Evolutionary conservation across 1,140 invertebrate species (phyloP).

Genomic region (Drosophila orena): DNA sequence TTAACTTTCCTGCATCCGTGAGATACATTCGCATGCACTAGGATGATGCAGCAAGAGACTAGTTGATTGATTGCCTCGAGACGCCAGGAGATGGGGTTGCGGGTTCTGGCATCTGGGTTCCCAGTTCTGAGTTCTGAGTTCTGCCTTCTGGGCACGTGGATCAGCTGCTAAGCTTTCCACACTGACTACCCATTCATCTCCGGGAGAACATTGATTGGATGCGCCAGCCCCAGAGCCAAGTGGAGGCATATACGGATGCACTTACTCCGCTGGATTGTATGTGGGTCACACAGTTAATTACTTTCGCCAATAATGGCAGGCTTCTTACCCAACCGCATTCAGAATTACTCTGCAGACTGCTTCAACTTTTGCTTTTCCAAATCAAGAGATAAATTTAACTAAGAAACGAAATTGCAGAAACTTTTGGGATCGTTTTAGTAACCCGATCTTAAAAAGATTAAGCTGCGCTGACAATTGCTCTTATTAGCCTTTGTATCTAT

Average conservation of each 20-base stretch:
- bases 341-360: conserved; percentile 1
- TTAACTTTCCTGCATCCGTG: conserved; percentile 51
- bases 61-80: conserved; percentile 58
- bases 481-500: too few relatives aligned
- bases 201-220: conserved; percentile 64
- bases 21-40: conserved; percentile 24
- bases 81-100: neutral
- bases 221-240: conserved; percentile 4
- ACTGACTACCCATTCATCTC: conserved; percentile 61
- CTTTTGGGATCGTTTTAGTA: too few relatives aligned
- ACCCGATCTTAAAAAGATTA: too few relatives aligned
- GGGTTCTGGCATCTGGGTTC: neutral
- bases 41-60: conserved; percentile 23
- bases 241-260: conserved; percentile 18
- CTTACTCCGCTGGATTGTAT: conserved; percentile 9
- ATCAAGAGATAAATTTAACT: too few relatives aligned
- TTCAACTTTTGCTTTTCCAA: too few relatives aligned
- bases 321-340: neutral
- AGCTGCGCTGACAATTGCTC: too few relatives aligned
- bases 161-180: conserved; percentile 1
- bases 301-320: conserved; percentile 24
- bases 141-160: conserved; percentile 19
- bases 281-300: conserved; percentile 48
- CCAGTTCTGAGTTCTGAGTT: neutral
- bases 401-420: too few relatives aligned